Conservation (phyloP, 2,888 invertebrate genomes). For the Thymelicus acteon region DNA sequence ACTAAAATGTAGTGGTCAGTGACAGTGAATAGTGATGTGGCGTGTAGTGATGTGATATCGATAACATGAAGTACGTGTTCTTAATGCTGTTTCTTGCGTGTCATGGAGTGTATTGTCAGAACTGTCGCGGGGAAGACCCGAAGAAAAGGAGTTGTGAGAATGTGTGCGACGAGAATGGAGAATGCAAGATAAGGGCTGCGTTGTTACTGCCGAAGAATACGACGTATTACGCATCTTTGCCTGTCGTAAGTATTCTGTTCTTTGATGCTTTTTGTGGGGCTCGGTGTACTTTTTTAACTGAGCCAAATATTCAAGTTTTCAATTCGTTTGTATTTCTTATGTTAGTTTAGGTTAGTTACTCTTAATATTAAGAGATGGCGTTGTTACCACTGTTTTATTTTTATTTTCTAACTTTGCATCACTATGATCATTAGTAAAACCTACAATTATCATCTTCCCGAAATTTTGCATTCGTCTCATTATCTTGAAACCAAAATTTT, state of each 20-base stretch:
- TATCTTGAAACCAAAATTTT: no score
- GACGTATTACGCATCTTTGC: constrained; percentile 80
- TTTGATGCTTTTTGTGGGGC: no score
- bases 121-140: constrained; percentile 71
- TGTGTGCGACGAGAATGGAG: constrained; percentile 73
- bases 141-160: constrained; percentile 73
- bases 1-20: constrained; percentile 43
- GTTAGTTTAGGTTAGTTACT: no score
- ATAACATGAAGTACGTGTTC: constrained; percentile 61
- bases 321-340: no score
- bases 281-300: no score
- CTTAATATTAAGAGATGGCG: no score
- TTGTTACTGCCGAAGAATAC: constrained; percentile 87
- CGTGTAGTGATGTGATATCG: constrained; percentile 45
- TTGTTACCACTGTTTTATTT: no score
- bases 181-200: constrained; percentile 87
- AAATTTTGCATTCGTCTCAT: no score
- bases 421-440: no score
- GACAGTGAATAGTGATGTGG: constrained; percentile 50
- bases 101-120: constrained; percentile 53
- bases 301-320: no score
- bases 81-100: constrained; percentile 49
- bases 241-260: constrained; percentile 67
- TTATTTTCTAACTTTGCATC: no score
- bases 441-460: no score